These are phyloP conservation scores for Scotopteryx bipunctaria DNA, from an alignment of 2,888 invertebrate species.

Conservation along the genomic window DNA sequence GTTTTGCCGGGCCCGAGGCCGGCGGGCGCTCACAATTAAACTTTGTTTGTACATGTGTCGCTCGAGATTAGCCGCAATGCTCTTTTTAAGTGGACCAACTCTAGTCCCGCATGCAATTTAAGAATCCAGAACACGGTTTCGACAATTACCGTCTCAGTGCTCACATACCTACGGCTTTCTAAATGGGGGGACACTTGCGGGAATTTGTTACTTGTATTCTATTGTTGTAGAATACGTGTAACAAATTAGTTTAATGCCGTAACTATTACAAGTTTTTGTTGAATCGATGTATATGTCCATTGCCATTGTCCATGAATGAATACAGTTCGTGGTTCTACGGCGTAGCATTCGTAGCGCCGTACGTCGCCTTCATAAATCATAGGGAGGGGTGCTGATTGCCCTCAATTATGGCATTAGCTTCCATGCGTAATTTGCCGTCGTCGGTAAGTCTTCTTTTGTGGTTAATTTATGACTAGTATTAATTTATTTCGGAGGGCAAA, in stretches of 20 bases:
- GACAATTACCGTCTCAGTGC: conserved; percentile 51
- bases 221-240: too few species aligned
- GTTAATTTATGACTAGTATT: conserved; percentile 29
- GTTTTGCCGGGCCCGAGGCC: conserved; percentile 70
- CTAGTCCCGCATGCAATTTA: conserved; percentile 76
- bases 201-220: too few species aligned
- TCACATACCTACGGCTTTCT: conserved; percentile 24
- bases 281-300: too few species aligned
- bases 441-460: conserved; percentile 40
- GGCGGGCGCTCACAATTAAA: conserved; percentile 77
- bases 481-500: conserved; percentile 11
- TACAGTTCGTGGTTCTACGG: conserved; percentile 7
- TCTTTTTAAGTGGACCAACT: conserved; percentile 80
- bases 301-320: too few species aligned
- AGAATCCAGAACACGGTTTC: conserved; percentile 69
- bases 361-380: conserved; percentile 65
- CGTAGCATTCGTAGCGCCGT: conserved; percentile 18
- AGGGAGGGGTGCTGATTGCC: conserved; percentile 74
- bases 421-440: conserved; percentile 74
- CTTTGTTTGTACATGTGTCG: conserved; percentile 83
- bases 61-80: conserved; percentile 81
- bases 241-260: too few species aligned
- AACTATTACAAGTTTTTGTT: too few species aligned
- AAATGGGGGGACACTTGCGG: conserved; percentile 4
- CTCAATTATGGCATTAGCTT: conserved; percentile 80